Conservation (phyloP, 2,113 vertebrate genomes). For the Coptodon rendalli region DNA sequence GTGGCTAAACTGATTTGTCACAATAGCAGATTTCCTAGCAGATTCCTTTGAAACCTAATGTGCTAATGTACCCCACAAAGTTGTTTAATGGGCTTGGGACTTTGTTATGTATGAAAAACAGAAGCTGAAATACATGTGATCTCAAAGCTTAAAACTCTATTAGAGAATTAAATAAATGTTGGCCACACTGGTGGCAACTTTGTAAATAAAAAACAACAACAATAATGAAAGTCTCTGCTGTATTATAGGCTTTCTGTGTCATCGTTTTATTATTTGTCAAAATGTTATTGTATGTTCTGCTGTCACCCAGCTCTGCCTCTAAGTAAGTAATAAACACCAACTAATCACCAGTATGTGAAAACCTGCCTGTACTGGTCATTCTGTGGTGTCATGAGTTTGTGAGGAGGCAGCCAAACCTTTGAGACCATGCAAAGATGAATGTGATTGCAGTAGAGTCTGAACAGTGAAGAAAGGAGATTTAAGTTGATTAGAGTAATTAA, state of each 20-base stretch:
- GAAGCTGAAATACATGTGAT: neutral
- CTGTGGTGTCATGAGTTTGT: neutral
- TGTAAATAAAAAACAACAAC: neutral
- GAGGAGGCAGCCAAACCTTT: neutral
- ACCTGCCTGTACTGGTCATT: neutral
- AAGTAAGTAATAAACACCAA: neutral
- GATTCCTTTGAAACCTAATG: neutral
- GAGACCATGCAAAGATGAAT: neutral
- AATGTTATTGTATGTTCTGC: neutral
- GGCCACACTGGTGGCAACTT: neutral
- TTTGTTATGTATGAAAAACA: neutral
- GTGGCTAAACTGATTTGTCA: neutral
- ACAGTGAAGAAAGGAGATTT: neutral
- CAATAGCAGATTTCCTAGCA: neutral
- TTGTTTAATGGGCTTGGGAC: neutral
- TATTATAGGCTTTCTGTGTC: neutral
- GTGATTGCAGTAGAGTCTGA: neutral
- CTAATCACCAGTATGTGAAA: neutral
- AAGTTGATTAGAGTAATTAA: neutral
- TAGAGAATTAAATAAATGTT: neutral
- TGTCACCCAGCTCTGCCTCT: neutral
- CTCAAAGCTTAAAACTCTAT: neutral
- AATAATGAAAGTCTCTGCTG: neutral
- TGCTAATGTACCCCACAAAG: neutral
- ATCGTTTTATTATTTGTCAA: neutral